Base-by-base conservation (phyloP, 2,113 vertebrate genomes). In the Toxostoma redivivum region DNA sequence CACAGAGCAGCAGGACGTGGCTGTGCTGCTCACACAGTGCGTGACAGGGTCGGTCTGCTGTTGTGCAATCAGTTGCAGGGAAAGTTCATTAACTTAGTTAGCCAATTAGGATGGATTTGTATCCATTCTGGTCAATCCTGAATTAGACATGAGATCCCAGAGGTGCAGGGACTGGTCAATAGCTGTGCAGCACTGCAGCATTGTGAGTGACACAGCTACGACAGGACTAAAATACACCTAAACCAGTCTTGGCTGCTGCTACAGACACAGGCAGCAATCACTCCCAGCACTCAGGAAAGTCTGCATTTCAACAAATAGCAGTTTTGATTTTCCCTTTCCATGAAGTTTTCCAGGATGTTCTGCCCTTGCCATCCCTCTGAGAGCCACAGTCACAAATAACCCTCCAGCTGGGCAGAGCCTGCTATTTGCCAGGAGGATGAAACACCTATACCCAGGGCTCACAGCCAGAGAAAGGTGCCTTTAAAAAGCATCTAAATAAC, bases 91-190 rank as follows among this genome's bases (percentile, higher is more conserved):
- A 82, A 89, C 62, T 87, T 40, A 35, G 82, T 51, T 42, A 82
- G 83, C 53, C 81, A 87, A 30, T 92, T 91, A 95, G 86, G 62
- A 91, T 76, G 66, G 81, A 85, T 91, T 53, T 79, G 57, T 45
- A 42, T 85, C 48, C 61, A 27, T 82, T 66, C 70, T 69, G 65
- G 81, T 95, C 89, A 83, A 57, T 87, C 78, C 81, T 15, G 48
- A 79, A 79, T 72, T 38, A 61, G 78, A 48, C 38, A 9, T 7
- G 83, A 89, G 78, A 83, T 94, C 73, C 89, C 81, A 91, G 91
- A 87, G 70, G 80, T 73, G 44, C 14, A 12, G 25, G 62, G 73
- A 30, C 4, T 11, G 37, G 70, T 72, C 84, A 79, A 67, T 37
- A 76, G 70, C 51, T 87, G 33, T 67, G 65, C 77, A 89, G 83